Base-by-base conservation (phyloP, 2,113 vertebrate species). In the Phalacrocorax aristotelis region DNA sequence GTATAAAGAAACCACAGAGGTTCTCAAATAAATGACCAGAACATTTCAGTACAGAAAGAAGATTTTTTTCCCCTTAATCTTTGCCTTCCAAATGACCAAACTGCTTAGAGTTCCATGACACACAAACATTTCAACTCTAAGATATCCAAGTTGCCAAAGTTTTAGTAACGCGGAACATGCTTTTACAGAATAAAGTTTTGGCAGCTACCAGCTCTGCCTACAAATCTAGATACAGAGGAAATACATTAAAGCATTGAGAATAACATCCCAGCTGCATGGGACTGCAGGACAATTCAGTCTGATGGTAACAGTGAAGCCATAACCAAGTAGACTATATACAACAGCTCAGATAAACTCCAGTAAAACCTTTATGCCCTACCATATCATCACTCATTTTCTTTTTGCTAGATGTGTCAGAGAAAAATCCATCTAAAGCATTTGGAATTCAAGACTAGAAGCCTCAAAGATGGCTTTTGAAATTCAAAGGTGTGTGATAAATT, bases 391-490 rank as follows among this genome's bases (percentile, higher is more conserved):
- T 88, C 20, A 60, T 78, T 90, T 95, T 92, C 36, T 81, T 84
- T 84, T 82, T 84, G 26, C 32, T 81, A 78, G 11, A 62, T n/a
- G 16, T 57, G 44, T 52, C 80, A 84, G n/a, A 89, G 29, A 87
- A 93, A 90, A 92, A 65, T 58, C 19, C 25, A 25, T 74, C 62
- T 48, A 71, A 89, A 27, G 34, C 26, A 81, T 69, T 86, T 64
- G 12, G 58, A 86, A 92, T 75, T 89, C 68, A 84, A 42, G 60
- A 87, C 60, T 66, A 62, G 68, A 95, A 68, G 26, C 16, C 49
- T 88, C 52, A 87, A 69, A 87, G 34, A 92, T 42, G 27, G 34
- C n/a, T 87, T 92, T 27, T 95, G 81, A 95, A 92, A 52, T 92
- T 71, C 64, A 89, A 81, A 95, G 18, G 51, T 60, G 15, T 77